Conservation (phyloP, 1,140 invertebrate genomes). For the Akabosia matsudoensis region DNA sequence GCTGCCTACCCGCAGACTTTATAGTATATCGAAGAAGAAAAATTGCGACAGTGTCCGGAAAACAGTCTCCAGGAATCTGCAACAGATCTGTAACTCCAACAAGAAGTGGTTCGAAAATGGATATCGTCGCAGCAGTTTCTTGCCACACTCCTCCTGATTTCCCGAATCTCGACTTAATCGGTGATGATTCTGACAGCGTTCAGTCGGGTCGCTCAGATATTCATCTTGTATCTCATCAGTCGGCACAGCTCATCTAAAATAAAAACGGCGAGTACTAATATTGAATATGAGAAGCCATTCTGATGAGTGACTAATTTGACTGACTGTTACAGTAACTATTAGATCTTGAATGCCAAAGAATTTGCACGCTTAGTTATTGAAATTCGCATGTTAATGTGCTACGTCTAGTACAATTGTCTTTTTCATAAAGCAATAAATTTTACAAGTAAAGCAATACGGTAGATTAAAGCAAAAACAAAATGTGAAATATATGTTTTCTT, state of each 20-base stretch:
- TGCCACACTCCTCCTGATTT: background rate
- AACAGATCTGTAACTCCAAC: background rate
- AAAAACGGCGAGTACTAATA: background rate
- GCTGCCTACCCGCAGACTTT: constrained; percentile 9
- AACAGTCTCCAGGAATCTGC: background rate
- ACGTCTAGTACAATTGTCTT: no score
- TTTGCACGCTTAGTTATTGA: no score
- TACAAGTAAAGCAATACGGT: no score
- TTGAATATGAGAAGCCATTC: background rate
- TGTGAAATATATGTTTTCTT: no score
- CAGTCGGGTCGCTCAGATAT: background rate
- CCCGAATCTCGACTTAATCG: background rate
- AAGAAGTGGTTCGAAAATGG: background rate
- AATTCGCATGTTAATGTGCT: no score
- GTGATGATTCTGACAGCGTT: background rate
- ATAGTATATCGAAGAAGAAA: background rate
- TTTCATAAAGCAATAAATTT: no score
- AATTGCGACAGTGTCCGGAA: background rate
- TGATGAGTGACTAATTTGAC: no score
- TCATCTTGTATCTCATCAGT: constrained; percentile 1
- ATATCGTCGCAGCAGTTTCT: background rate
- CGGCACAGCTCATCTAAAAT: background rate
- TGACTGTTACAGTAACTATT: no score
- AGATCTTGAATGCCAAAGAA: no score
- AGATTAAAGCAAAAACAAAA: no score